These are phyloP conservation scores for Dromococcyx pavoninus DNA, from an alignment of 2,797 vertebrate species.

Conservation along the genomic window DNA sequence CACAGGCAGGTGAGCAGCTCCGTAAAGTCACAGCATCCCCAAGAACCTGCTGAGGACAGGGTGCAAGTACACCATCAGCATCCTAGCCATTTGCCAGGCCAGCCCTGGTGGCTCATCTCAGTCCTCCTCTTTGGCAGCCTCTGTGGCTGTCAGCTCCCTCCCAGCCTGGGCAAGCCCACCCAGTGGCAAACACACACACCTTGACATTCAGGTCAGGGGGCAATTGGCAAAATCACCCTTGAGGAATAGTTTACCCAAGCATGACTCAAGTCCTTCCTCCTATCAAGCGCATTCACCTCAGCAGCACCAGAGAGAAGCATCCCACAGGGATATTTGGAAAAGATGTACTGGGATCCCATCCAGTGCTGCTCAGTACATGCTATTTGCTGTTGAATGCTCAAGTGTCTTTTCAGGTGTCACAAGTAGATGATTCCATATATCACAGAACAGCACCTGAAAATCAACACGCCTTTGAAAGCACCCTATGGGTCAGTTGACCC, in stretches of 20 bases:
- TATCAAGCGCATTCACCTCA: neutral
- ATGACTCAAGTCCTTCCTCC: neutral
- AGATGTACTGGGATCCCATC: neutral
- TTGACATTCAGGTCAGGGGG: neutral
- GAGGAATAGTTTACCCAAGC: neutral
- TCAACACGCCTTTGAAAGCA: neutral
- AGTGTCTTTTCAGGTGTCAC: neutral
- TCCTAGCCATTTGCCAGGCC: neutral
- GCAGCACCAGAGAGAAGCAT: neutral
- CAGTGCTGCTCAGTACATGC: neutral
- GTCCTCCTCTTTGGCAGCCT: neutral
- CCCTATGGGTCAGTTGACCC: neutral
- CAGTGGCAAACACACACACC: neutral
- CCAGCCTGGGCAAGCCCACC: neutral
- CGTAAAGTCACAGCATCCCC: neutral
- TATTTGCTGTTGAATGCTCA: neutral
- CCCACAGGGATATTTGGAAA: accelerated
- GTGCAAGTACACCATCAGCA: accelerated
- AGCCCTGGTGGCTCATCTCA: neutral
- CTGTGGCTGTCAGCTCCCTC: neutral
- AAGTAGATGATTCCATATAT: neutral
- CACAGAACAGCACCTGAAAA: neutral
- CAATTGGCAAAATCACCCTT: neutral
- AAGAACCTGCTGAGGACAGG: neutral
- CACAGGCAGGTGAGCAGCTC: accelerated